Percentiles rank a stretch among this genome's conserved stretches.
Conservation (phyloP, 2,113 vertebrate species). For the Chaetops frenatus region DNA sequence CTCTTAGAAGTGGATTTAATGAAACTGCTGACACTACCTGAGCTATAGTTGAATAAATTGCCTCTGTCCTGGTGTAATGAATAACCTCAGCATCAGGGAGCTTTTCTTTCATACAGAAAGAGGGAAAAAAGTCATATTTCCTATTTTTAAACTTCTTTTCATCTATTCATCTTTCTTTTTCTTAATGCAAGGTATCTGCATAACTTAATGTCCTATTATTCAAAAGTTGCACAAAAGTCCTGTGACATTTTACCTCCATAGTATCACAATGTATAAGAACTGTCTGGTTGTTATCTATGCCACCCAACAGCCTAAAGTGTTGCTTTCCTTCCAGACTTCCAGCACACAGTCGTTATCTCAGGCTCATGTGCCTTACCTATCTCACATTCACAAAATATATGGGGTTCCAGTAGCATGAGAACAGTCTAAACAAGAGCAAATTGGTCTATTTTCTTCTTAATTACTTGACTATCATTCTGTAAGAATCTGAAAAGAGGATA, state of each 20-base stretch:
- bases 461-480: background rate
- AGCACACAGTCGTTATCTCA: background rate
- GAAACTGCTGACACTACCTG: background rate
- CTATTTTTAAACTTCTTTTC: slow-evolving; percentile 50
- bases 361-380: background rate
- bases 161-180: background rate
- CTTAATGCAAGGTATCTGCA: background rate
- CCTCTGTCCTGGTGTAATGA: background rate
- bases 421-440: background rate
- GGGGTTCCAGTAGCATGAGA: background rate
- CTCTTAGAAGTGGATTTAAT: slow-evolving; percentile 34
- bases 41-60: slow-evolving; percentile 22
- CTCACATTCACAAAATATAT: background rate
- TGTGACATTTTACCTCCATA: slow-evolving; percentile 19
- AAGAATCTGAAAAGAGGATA: background rate
- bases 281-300: slow-evolving; percentile 31
- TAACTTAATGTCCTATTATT: background rate
- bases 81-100: background rate
- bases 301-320: background rate
- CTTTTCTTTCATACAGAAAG: background rate
- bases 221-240: background rate
- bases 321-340: background rate
- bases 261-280: background rate
- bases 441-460: background rate
- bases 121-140: background rate